A percentile compares a stretch with the other conserved stretches of the same genome.
Evolutionary conservation across 2,888 invertebrate species (phyloP).

Genomic region (Orchesellides sinensis): DNA sequence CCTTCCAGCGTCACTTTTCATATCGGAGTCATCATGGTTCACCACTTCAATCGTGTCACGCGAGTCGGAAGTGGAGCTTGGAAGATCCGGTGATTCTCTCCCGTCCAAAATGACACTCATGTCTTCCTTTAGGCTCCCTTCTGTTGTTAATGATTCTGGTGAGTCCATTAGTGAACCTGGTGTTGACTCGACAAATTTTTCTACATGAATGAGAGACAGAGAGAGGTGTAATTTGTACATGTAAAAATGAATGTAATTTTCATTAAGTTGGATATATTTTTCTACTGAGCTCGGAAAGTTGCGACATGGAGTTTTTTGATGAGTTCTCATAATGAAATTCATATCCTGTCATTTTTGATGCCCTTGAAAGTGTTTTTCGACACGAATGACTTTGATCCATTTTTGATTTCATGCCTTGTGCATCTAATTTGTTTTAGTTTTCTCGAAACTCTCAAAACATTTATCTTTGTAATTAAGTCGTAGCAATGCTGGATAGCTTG

Average conservation of each 20-base stretch:
- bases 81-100: constrained; percentile 76
- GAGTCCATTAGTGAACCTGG: constrained; percentile 73
- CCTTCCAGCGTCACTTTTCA: constrained; percentile 71
- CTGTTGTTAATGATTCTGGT: constrained; percentile 71
- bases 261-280: too few species aligned
- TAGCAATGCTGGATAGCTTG: too few species aligned
- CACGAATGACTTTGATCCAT: constrained; percentile 44
- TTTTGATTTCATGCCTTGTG: constrained; percentile 48
- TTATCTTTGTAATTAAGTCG: too few species aligned
- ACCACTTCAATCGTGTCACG: constrained; percentile 77
- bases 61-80: constrained; percentile 80
- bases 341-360: constrained; percentile 56
- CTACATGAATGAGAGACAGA: constrained; percentile 77
- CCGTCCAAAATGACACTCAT: constrained; percentile 72
- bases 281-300: constrained; percentile 22
- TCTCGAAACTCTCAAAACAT: too few species aligned
- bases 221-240: constrained; percentile 16
- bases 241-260: constrained; percentile 1
- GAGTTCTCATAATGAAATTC: constrained; percentile 56
- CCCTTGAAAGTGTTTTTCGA: constrained; percentile 54
- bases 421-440: constrained; percentile 15
- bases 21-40: constrained; percentile 70
- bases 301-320: constrained; percentile 26
- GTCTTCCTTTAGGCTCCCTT: constrained; percentile 69
- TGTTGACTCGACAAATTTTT: constrained; percentile 83